phyloP scores from a whole-genome alignment of 2,113 vertebrate genomes.

The Pseudonaja textilis region DNA sequence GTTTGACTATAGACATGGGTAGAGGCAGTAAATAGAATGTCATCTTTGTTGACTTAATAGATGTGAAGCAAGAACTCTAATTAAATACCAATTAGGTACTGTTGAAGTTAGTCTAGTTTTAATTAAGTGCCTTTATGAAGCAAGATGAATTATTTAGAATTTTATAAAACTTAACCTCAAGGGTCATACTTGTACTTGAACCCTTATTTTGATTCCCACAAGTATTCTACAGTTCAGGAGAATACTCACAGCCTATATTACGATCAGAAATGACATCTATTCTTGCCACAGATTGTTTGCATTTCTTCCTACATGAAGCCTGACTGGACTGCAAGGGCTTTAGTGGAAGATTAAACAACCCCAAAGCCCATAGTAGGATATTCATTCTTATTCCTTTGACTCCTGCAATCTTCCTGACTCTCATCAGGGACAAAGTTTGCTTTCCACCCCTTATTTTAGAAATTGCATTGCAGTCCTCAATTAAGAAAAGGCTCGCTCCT shows the following conservation, averaged over 20 bases:
- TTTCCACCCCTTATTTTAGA: slow-evolving; percentile 57
- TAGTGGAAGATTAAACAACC: slow-evolving; percentile 68
- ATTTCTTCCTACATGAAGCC: slow-evolving; percentile 63
- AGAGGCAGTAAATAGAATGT: neutral
- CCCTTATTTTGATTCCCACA: slow-evolving; percentile 53
- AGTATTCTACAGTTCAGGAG: slow-evolving; percentile 60
- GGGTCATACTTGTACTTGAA: slow-evolving; percentile 25
- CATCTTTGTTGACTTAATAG: neutral
- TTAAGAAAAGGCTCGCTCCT: slow-evolving; percentile 35
- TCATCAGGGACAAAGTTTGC: slow-evolving; percentile 62
- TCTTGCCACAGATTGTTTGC: slow-evolving; percentile 58
- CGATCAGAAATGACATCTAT: slow-evolving; percentile 55
- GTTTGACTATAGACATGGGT: neutral
- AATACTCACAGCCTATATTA: slow-evolving; percentile 63
- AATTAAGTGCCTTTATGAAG: neutral
- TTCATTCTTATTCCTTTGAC: slow-evolving; percentile 61
- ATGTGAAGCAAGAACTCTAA: neutral
- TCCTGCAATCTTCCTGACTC: slow-evolving; percentile 65
- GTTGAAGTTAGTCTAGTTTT: slow-evolving; percentile 31
- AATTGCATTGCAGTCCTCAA: slow-evolving; percentile 47
- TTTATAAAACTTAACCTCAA: slow-evolving; percentile 15
- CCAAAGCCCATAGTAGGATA: slow-evolving; percentile 61
- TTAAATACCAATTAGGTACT: slow-evolving; percentile 8
- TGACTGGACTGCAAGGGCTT: slow-evolving; percentile 61
- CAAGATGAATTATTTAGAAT: neutral